These are phyloP conservation scores for Enteromius unitaeniatus DNA, from an alignment of 2,797 vertebrate genomes.

Conservation along the genomic window DNA sequence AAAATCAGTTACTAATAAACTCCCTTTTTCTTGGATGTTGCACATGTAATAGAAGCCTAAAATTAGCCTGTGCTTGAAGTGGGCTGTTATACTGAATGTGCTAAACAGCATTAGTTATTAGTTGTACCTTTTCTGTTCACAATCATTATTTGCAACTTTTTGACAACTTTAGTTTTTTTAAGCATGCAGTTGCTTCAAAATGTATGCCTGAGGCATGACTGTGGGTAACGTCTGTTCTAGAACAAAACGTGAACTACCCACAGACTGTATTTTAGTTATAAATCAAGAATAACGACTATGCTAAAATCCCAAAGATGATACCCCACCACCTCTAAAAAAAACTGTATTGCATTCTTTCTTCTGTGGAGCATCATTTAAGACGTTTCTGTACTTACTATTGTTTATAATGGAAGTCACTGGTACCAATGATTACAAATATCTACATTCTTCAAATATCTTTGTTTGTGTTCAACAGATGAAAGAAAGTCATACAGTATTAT, in stretches of 20 bases:
- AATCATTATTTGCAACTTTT: not conserved
- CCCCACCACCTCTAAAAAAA: too few species aligned
- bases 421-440: too few species aligned
- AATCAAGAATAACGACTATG: not conserved
- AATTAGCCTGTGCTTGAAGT: not conserved
- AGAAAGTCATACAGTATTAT: not conserved
- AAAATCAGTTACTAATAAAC: too few species aligned
- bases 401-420: not conserved
- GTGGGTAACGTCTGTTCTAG: not conserved
- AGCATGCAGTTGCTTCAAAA: not conserved
- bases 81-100: not conserved
- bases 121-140: not conserved
- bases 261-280: conserved; percentile 8
- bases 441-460: not conserved
- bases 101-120: not conserved
- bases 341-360: not conserved
- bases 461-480: not conserved
- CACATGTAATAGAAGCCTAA: too few species aligned
- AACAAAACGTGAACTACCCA: not conserved
- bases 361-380: not conserved
- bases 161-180: not conserved
- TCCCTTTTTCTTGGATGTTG: not conserved
- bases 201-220: not conserved
- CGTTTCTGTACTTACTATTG: not conserved
- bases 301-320: not conserved